Percentiles rank a stretch among this genome's conserved stretches.
phyloP scores from a whole-genome alignment of 2,888 invertebrate genomes.

The Parasteatoda lunata region DNA sequence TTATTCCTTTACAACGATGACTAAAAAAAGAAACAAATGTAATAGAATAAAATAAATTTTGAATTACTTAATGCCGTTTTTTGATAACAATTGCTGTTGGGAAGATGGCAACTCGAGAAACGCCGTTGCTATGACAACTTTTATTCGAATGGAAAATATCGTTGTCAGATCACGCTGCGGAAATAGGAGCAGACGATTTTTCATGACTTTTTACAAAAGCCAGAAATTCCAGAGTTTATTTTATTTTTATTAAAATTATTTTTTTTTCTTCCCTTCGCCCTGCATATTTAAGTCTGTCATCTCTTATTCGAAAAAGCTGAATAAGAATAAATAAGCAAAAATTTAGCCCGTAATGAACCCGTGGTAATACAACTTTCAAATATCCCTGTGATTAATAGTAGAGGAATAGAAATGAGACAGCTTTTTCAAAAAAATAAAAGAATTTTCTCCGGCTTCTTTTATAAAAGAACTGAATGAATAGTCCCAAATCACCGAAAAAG shows the following conservation, averaged over 20 bases:
- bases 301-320: conserved; percentile 19
- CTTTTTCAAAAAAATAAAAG: conserved; percentile 7
- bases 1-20: conserved; percentile 19
- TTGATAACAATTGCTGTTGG: conserved; percentile 63
- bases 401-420: conserved; percentile 51
- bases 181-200: conserved; percentile 57
- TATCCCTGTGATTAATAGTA: conserved; percentile 55
- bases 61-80: conserved; percentile 63
- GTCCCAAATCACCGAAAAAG: conserved; percentile 34
- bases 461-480: conserved; percentile 43
- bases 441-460: conserved; percentile 32
- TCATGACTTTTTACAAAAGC: conserved; percentile 58
- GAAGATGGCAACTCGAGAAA: conserved; percentile 58
- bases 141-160: conserved; percentile 61
- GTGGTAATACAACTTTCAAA: conserved; percentile 47
- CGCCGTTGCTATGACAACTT: conserved; percentile 51
- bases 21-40: conserved; percentile 19
- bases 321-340: conserved; percentile 33
- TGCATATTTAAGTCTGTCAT: conserved; percentile 53
- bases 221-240: conserved; percentile 49
- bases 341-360: conserved; percentile 41
- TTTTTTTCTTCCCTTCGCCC: not conserved
- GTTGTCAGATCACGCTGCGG: conserved; percentile 55
- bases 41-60: conserved; percentile 54
- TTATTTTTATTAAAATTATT: conserved; percentile 15